Conservation (phyloP, 1,140 invertebrate species). For the Ylistrum balloti region DNA sequence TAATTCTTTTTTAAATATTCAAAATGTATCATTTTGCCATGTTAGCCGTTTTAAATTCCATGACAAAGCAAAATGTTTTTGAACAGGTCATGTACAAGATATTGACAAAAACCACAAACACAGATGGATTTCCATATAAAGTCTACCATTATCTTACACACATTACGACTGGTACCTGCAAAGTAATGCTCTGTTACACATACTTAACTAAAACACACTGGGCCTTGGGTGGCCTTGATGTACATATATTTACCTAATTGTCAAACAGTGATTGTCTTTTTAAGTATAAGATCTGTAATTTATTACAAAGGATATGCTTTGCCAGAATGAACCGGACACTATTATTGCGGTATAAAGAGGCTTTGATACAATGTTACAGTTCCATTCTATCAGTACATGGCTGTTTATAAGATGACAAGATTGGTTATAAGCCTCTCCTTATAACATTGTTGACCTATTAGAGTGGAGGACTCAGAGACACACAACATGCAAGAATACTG, state of each 20-base stretch:
- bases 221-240: constrained; percentile 21
- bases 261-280: background rate
- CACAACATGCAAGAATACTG: background rate
- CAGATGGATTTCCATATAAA: background rate
- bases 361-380: background rate
- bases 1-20: background rate
- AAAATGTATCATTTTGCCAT: background rate
- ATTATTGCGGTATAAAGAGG: background rate
- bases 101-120: background rate
- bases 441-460: background rate
- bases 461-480: background rate
- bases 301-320: background rate
- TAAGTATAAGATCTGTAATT: background rate
- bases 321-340: background rate
- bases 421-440: background rate
- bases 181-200: background rate
- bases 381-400: background rate
- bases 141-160: background rate
- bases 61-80: background rate
- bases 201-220: background rate
- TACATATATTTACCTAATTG: background rate
- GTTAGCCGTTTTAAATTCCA: constrained; percentile 8
- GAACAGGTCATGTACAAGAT: background rate
- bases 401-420: background rate
- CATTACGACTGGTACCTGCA: background rate